These are phyloP conservation scores for Bedellia somnulentella DNA, from an alignment of 2,888 invertebrate genomes.

Conservation along the genomic window DNA sequence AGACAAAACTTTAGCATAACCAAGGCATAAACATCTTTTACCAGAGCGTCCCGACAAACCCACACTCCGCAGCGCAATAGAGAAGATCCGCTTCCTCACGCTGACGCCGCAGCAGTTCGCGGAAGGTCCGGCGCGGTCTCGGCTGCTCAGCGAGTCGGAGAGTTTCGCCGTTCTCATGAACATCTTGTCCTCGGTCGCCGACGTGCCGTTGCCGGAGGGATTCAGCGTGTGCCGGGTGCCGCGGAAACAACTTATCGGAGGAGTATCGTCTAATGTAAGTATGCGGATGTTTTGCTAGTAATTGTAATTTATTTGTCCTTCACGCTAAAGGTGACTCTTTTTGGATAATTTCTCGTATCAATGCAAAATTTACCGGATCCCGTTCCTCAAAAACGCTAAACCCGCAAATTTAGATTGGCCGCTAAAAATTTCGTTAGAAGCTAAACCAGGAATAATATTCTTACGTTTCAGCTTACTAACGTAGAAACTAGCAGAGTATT, in stretches of 20 bases:
- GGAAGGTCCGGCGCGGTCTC: constrained; percentile 76
- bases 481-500: too few species aligned
- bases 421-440: too few species aligned
- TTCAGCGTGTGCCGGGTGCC: constrained; percentile 64
- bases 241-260: constrained; percentile 36
- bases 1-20: too few species aligned
- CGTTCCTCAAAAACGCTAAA: too few species aligned
- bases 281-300: background rate
- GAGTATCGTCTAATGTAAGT: constrained; percentile 22
- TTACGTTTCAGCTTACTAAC: background rate
- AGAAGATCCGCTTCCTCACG: constrained; percentile 79
- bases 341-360: too few species aligned
- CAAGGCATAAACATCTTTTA: too few species aligned
- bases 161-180: constrained; percentile 82
- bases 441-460: too few species aligned
- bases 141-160: constrained; percentile 74
- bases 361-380: too few species aligned
- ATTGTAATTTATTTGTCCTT: too few species aligned
- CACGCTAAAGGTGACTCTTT: too few species aligned
- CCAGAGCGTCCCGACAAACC: too few species aligned
- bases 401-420: too few species aligned
- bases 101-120: constrained; percentile 82
- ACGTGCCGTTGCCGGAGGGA: constrained; percentile 72
- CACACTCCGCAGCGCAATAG: constrained; percentile 66
- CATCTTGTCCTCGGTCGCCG: constrained; percentile 70